Conservation (phyloP, 2,113 vertebrate species). For the Meriones unguiculatus region DNA sequence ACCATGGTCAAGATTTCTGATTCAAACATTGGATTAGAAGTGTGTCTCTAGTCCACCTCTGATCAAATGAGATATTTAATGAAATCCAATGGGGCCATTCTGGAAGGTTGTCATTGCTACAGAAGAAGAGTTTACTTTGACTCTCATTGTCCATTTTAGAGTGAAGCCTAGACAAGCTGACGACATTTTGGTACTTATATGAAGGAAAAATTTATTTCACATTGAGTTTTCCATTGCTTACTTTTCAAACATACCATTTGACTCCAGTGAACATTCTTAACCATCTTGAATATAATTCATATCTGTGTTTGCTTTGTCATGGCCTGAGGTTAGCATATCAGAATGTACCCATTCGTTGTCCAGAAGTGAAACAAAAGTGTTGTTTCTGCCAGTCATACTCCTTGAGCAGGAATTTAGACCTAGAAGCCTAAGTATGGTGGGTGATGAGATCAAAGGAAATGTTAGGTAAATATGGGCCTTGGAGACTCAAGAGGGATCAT, state of each 20-base stretch:
- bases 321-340: neutral
- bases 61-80: neutral
- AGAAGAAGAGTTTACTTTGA: neutral
- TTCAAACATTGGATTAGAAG: neutral
- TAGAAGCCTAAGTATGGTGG: neutral
- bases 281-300: neutral
- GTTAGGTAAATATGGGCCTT: neutral
- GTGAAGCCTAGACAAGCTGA: neutral
- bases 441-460: neutral
- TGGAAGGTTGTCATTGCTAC: neutral
- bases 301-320: neutral
- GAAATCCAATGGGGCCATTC: neutral
- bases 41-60: neutral
- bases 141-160: neutral
- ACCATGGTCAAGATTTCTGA: neutral
- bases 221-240: neutral
- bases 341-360: neutral
- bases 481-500: neutral
- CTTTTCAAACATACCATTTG: neutral
- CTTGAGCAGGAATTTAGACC: neutral
- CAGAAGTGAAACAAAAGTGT: neutral
- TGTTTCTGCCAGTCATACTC: neutral
- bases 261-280: neutral
- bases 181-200: neutral
- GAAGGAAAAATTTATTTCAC: neutral